Base-by-base conservation (phyloP, 2,797 vertebrate species). In the Trichosurus vulpecula region DNA sequence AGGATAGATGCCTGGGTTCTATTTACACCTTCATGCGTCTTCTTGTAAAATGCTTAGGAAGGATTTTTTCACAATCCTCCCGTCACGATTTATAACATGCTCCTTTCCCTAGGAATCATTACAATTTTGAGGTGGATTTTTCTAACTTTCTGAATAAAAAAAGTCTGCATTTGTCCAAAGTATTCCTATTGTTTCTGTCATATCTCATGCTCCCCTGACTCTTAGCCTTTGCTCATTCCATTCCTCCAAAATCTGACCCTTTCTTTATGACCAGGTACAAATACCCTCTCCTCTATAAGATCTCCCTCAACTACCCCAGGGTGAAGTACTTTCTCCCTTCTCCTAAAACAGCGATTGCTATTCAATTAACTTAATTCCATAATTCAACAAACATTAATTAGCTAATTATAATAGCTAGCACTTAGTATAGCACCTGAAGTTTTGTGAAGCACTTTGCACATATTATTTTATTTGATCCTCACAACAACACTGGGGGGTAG, bases 1-100 rank as follows among this genome's bases (percentile, higher is more conserved):
- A 56, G 29, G 52, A 53, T 93, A 93, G 52, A 93, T 81, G n/a
- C n/a, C n/a, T 81, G 66, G 66, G 30, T 93, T 97, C 96, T 56
- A 56, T 93, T 91, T 94, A 92, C 31, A 94, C 35, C 93, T 95
- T 29, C 95, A 93, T 89, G 55, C 54, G 93, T 30, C 35, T 29
- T 81, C 41, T 94, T 95, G 95, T 90, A 54, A 93, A 97, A 93
- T 54, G 54, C 51, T 14, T n/a, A 57, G 9, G 54, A 66, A n/a
- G 93, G 55, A 16, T 54, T 93, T 94, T 74, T 94, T 47, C 4
- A 93, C 53, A 66, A 52, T 90, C 29, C 51, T n/a, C 52, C 19
- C 93, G 90, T 94, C 61, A 35, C 9, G 25, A n/a, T 89, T 94
- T 91, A 93, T 14, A 90, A 61, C 35, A 81, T 81, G 6, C 4